A percentile compares a stretch with the other conserved stretches of the same genome.
These are phyloP conservation scores for Momotus momota DNA, from an alignment of 2,797 vertebrate genomes.

Conservation along the genomic window DNA sequence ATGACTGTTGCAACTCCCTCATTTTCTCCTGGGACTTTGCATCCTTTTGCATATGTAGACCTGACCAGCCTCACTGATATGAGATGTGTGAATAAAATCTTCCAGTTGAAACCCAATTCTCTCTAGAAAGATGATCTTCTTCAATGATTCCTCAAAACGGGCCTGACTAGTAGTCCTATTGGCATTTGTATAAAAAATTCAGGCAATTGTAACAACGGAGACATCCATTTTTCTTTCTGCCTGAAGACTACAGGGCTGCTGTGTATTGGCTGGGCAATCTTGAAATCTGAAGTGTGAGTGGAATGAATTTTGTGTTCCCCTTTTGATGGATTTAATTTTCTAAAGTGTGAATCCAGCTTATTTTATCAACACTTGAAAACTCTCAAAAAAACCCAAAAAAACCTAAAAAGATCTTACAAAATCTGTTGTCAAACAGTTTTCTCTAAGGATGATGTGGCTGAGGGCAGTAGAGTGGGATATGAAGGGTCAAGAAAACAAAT, in stretches of 20 bases:
- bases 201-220: neutral
- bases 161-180: neutral
- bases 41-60: neutral
- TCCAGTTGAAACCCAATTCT: neutral
- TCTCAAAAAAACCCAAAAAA: neutral
- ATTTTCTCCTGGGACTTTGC: neutral
- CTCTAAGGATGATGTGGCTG: neutral
- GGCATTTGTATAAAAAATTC: neutral
- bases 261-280: neutral
- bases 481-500: neutral
- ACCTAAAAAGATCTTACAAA: neutral
- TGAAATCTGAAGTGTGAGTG: neutral
- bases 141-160: neutral
- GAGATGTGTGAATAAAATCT: neutral
- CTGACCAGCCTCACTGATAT: neutral
- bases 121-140: neutral
- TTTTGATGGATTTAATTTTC: neutral
- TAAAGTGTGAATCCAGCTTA: neutral
- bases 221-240: neutral
- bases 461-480: neutral
- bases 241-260: neutral
- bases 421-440: neutral
- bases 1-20: neutral
- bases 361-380: neutral
- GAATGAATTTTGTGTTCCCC: neutral